These are phyloP conservation scores for Apostichopus parvimensis DNA, from an alignment of 35 echinoderm and acorn worm genomes.

Conservation along the genomic window DNA sequence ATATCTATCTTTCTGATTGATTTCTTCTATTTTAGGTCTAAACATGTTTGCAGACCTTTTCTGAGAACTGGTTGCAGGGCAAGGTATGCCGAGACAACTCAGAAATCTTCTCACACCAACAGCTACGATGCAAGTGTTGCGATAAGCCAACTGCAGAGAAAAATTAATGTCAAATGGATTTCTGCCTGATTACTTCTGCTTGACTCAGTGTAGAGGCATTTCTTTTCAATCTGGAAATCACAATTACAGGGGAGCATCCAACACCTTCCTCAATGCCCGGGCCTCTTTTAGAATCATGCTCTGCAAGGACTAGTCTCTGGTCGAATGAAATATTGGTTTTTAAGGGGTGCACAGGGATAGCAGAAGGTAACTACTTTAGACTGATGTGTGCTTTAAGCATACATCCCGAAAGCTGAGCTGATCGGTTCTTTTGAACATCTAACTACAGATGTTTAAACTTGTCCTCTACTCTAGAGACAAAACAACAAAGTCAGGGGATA, in stretches of 20 bases:
- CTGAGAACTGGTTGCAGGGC: background rate
- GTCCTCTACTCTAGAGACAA: too few species aligned
- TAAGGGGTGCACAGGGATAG: too few species aligned
- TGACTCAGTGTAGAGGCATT: background rate
- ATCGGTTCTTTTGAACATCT: too few species aligned
- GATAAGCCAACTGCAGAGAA: background rate
- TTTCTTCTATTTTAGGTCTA: background rate
- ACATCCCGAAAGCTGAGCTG: too few species aligned
- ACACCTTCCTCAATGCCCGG: background rate
- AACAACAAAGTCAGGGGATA: too few species aligned
- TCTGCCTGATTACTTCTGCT: background rate
- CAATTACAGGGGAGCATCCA: background rate
- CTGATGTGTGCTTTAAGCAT: too few species aligned
- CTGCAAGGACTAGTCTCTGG: background rate
- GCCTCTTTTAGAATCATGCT: background rate
- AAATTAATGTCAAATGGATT: conserved; percentile 1
- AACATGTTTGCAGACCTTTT: background rate
- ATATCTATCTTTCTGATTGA: background rate
- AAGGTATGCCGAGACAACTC: background rate
- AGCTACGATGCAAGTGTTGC: background rate
- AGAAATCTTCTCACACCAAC: background rate
- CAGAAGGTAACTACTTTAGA: too few species aligned
- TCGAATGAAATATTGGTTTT: too few species aligned
- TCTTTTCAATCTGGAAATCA: background rate
- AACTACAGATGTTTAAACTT: too few species aligned